Conservation (phyloP, 2,797 vertebrate genomes). For the Yasuhikotakia modesta region DNA sequence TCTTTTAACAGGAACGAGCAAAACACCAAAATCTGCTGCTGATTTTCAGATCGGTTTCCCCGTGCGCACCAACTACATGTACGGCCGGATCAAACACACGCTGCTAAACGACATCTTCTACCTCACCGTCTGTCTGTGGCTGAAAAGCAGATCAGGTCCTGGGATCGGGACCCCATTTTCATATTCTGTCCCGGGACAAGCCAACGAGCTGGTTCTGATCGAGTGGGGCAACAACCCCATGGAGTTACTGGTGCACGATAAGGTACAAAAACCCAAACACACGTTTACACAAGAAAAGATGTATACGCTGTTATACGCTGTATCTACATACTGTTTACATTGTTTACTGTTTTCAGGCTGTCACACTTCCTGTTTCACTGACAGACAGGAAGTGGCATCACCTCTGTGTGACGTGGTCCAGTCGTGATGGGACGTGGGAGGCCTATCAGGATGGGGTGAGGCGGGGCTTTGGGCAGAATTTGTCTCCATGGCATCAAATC, state of each 20-base stretch:
- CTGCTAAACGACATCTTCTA: slow-evolving; percentile 82
- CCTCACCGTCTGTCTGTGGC: slow-evolving; percentile 81
- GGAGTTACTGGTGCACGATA: slow-evolving; percentile 84
- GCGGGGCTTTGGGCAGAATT: slow-evolving; percentile 75
- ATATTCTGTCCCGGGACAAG: slow-evolving; percentile 82
- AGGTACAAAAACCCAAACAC: slow-evolving; percentile 64
- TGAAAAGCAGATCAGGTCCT: slow-evolving; percentile 75
- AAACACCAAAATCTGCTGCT: slow-evolving; percentile 73
- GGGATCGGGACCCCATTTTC: slow-evolving; percentile 85
- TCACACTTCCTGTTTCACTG: slow-evolving; percentile 75
- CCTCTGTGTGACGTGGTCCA: slow-evolving; percentile 84
- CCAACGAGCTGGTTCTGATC: slow-evolving; percentile 85
- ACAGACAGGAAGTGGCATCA: slow-evolving; percentile 85
- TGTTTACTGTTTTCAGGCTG: slow-evolving; percentile 67
- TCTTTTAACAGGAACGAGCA: slow-evolving; percentile 65
- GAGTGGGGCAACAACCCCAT: slow-evolving; percentile 85
- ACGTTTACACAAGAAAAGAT: not conserved
- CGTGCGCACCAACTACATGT: slow-evolving; percentile 86
- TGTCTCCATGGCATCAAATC: slow-evolving; percentile 79
- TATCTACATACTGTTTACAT: not conserved
- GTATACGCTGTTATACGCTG: too few relatives aligned
- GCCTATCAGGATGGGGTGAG: slow-evolving; percentile 79
- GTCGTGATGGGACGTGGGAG: slow-evolving; percentile 80
- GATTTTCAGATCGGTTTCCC: slow-evolving; percentile 83
- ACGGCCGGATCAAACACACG: slow-evolving; percentile 75